Conservation (phyloP, 2,888 invertebrate genomes). For the Aquatica leii region DNA sequence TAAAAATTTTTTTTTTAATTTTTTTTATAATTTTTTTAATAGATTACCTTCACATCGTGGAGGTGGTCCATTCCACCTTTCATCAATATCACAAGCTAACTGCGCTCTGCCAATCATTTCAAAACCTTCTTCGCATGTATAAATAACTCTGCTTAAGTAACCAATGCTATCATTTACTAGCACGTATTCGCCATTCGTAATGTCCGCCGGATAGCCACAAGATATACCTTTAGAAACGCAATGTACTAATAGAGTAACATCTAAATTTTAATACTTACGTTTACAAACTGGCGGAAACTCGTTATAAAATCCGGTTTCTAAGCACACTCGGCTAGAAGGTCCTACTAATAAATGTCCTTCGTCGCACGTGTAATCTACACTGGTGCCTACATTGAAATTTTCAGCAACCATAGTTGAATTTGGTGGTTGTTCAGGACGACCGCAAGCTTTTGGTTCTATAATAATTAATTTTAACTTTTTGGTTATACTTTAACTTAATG, state of each 20-base stretch:
- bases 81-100: slow-evolving; percentile 89
- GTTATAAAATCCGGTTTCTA: slow-evolving; percentile 92
- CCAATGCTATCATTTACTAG: slow-evolving; percentile 86
- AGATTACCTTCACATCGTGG: slow-evolving; percentile 80
- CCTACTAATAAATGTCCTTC: slow-evolving; percentile 88
- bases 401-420: slow-evolving; percentile 87
- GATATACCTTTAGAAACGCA: slow-evolving; percentile 70
- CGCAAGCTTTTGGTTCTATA: slow-evolving; percentile 88
- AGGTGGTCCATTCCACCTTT: slow-evolving; percentile 93
- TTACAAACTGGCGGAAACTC: slow-evolving; percentile 94
- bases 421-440: slow-evolving; percentile 90
- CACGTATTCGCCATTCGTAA: slow-evolving; percentile 81
- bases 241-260: slow-evolving; percentile 11
- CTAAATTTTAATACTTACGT: slow-evolving; percentile 67
- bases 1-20: slow-evolving; percentile 48
- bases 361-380: slow-evolving; percentile 85
- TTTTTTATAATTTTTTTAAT: not conserved
- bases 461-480: not conserved
- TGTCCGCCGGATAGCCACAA: slow-evolving; percentile 89
- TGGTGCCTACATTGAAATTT: slow-evolving; percentile 81
- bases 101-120: slow-evolving; percentile 86
- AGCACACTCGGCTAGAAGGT: slow-evolving; percentile 81
- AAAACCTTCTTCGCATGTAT: slow-evolving; percentile 82
- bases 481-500: no score
- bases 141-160: slow-evolving; percentile 87